Base-by-base conservation (phyloP, 2,888 invertebrate genomes). In the Parochlus steinenii region DNA sequence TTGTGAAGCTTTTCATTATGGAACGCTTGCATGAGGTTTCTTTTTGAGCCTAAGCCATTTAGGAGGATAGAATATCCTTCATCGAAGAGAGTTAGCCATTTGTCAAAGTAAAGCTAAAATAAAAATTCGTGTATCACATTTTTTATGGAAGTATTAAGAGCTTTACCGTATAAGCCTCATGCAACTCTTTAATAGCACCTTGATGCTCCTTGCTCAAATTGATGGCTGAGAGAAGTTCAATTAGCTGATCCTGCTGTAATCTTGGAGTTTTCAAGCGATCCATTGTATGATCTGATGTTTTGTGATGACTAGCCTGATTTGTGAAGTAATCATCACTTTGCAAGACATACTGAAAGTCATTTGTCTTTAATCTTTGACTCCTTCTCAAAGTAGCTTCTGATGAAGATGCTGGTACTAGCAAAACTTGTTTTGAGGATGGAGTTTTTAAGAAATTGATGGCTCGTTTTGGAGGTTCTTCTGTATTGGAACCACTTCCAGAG, bases 31-130 rank as follows among this genome's bases (percentile, higher is more conserved):
- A 95, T 55, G 15, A 95, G 58, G 18, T 65, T 61, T 25, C 76
- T 65, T 54, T 95, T 95, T 0, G 93, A 93, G 1, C 95, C 95
- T 32, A 90, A 62, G 0, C 95, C 95, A 56, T 89, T 83, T 0
- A 92, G 55, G 24, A 93, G 58, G 33, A 93, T 63, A 49, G 80
- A 92, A 52, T 78, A 90, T 20, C 82, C 80, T 62, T 89, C 80
- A 50, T 83, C 80, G 20, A 71, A 58, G 32, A 71, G 54, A 46
- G 69, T 75, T 34, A 78, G 52, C 86, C 86, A 87, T 55, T 73
- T 73, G 29, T 66, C 55, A 51, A 79, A 85, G 10, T 67, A 54
- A 5, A 59, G 56, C 39, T 62, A n/a, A n/a, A n/a, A n/a, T n/a
- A n/a, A n/a, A n/a, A n/a, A n/a, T n/a, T n/a, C n/a, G n/a, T n/a